A percentile compares a stretch with the other conserved stretches of the same genome.
Conservation (phyloP, 2,113 vertebrate species). For the Nannospalax galili region DNA sequence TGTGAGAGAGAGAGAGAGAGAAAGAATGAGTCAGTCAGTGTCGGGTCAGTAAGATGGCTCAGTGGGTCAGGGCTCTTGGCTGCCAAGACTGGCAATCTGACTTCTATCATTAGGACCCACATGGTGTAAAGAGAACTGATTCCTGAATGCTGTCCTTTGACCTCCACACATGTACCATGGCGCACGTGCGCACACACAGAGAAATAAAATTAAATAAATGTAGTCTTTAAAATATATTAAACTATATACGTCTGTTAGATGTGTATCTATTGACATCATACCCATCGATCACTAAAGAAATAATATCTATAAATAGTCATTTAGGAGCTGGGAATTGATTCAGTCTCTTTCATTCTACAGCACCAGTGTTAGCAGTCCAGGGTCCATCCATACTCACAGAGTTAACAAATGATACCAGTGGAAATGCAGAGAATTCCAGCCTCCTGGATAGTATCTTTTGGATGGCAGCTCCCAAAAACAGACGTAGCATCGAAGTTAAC, state of each 20-base stretch:
- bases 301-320: neutral
- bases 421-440: constrained; percentile 34
- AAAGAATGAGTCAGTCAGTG: no score
- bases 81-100: neutral
- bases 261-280: neutral
- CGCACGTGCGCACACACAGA: neutral
- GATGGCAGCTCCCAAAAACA: constrained; percentile 97
- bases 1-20: no score
- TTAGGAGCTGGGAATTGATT: constrained; percentile 24
- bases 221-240: no score
- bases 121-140: neutral
- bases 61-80: neutral
- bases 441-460: constrained; percentile 90
- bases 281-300: constrained; percentile 25
- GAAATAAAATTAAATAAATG: no score
- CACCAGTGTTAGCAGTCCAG: constrained; percentile 88
- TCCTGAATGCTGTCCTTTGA: neutral
- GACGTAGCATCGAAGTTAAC: constrained; percentile 95
- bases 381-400: constrained; percentile 81
- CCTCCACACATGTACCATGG: no score
- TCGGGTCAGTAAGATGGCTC: neutral
- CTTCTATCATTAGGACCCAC: neutral
- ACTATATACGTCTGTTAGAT: neutral
- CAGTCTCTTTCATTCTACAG: constrained; percentile 79
- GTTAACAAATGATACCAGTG: neutral